phyloP scores from a whole-genome alignment of 2,797 vertebrate species.

The Calcarius lapponicus region DNA sequence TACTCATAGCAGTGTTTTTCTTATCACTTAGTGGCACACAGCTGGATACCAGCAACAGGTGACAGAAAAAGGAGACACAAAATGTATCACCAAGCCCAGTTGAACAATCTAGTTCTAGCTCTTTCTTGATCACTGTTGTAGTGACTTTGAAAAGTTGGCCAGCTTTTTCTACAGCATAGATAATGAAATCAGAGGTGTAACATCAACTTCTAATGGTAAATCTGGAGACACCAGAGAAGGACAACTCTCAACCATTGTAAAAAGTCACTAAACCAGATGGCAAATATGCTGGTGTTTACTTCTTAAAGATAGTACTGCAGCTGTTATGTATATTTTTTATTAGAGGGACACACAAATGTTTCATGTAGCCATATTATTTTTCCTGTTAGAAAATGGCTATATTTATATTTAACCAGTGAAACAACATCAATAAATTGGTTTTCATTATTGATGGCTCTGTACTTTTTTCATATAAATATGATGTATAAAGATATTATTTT shows the following conservation, averaged over 20 bases:
- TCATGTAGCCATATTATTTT: slow-evolving; percentile 44
- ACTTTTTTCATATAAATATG: slow-evolving; percentile 2
- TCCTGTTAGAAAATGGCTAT: neutral
- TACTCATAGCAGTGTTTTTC: neutral
- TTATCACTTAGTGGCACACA: neutral
- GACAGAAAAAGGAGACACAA: neutral
- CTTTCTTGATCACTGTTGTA: neutral
- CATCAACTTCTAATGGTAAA: slow-evolving; percentile 47
- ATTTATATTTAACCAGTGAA: slow-evolving; percentile 9
- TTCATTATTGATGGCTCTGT: neutral
- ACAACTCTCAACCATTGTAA: slow-evolving; percentile 49
- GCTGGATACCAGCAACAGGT: neutral
- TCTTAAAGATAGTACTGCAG: slow-evolving; percentile 58
- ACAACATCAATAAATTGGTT: neutral
- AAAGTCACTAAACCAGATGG: slow-evolving; percentile 62
- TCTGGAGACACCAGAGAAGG: slow-evolving; percentile 32
- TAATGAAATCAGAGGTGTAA: neutral
- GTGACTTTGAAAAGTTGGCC: neutral
- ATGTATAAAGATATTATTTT: neutral
- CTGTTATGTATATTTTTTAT: slow-evolving; percentile 51
- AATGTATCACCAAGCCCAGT: neutral
- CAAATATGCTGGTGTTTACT: slow-evolving; percentile 59
- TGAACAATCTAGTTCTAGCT: neutral
- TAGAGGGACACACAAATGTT: slow-evolving; percentile 31
- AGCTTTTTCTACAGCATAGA: neutral